Conservation (phyloP, 2,888 invertebrate species). For the Tillus elongatus region DNA sequence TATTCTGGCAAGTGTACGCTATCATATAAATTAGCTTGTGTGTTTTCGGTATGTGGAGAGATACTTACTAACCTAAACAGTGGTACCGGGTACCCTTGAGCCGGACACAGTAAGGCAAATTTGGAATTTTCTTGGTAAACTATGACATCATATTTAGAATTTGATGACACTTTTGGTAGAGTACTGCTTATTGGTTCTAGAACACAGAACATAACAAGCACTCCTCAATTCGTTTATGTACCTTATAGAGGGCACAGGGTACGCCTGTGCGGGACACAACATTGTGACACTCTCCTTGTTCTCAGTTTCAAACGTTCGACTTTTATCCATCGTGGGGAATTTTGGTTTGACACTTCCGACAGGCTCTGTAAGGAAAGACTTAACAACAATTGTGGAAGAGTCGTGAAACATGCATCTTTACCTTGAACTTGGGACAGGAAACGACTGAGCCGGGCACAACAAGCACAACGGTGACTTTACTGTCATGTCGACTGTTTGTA, state of each 20-base stretch:
- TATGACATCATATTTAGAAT: conserved; percentile 37
- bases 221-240: no score
- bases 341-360: conserved; percentile 53
- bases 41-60: conserved; percentile 9
- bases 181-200: conserved; percentile 47
- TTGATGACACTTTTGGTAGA: conserved; percentile 42
- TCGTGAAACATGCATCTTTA: no score
- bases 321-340: conserved; percentile 56
- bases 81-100: conserved; percentile 59
- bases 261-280: conserved; percentile 67
- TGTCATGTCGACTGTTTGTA: conserved; percentile 27
- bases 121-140: conserved; percentile 28
- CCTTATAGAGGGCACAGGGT: conserved; percentile 66
- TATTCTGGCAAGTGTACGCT: no score
- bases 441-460: conserved; percentile 54
- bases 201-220: conserved; percentile 9
- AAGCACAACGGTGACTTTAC: conserved; percentile 41
- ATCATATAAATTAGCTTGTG: no score
- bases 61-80: conserved; percentile 45
- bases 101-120: conserved; percentile 57
- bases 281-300: conserved; percentile 50
- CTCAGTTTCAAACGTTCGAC: conserved; percentile 49
- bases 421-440: conserved; percentile 65
- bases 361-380: conserved; percentile 46
- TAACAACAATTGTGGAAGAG: no score